phyloP scores from a whole-genome alignment of 2,797 vertebrate genomes.

The Sternotherus odoratus region DNA sequence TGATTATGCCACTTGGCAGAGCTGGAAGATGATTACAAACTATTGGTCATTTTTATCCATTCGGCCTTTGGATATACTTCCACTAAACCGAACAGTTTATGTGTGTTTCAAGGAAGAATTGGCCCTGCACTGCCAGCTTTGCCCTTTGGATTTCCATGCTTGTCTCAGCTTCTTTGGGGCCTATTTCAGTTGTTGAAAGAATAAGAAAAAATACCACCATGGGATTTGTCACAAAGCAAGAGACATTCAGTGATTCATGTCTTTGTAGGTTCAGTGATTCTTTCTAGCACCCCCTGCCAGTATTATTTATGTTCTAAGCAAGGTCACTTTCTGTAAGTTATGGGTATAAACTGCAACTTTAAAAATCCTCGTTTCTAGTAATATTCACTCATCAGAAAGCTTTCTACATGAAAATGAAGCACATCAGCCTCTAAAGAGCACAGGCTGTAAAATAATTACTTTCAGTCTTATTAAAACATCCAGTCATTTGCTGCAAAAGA shows the following conservation, averaged over 20 bases:
- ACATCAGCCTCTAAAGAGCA: slow-evolving; percentile 68
- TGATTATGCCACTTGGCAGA: background rate
- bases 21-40: background rate
- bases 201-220: background rate
- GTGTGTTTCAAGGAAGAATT: background rate
- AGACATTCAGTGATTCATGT: background rate
- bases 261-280: slow-evolving; percentile 30
- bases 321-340: slow-evolving; percentile 65
- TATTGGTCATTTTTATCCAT: background rate
- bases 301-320: slow-evolving; percentile 57
- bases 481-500: slow-evolving; percentile 76
- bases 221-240: background rate
- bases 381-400: slow-evolving; percentile 43
- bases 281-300: background rate
- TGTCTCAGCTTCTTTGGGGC: background rate
- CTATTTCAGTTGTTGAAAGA: background rate
- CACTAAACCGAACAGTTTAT: background rate
- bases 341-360: slow-evolving; percentile 30
- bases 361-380: slow-evolving; percentile 67
- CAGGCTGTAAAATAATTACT: slow-evolving; percentile 78
- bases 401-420: slow-evolving; percentile 68
- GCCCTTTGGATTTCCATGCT: background rate
- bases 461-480: slow-evolving; percentile 79
- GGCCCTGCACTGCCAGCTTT: background rate
- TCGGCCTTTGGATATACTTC: background rate